Evolutionary conservation across 2,113 vertebrate species (phyloP).

Genomic region (Ranitomeya imitator): DNA sequence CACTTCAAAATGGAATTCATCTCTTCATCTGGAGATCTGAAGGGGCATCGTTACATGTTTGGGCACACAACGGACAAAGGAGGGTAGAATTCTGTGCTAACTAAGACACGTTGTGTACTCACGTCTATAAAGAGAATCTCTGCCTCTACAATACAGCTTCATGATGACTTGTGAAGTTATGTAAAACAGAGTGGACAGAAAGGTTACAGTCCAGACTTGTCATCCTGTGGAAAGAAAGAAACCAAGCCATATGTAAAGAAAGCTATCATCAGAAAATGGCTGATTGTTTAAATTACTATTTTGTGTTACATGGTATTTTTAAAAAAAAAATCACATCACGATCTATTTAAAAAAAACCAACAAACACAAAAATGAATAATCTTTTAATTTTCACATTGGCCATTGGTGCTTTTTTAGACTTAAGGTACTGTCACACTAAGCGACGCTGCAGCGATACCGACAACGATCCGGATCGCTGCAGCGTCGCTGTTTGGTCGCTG

Average conservation of each 20-base stretch:
- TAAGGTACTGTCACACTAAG: too few relatives aligned
- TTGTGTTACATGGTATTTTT: too few relatives aligned
- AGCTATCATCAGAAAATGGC: background rate
- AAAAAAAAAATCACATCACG: too few relatives aligned
- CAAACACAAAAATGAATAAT: too few relatives aligned
- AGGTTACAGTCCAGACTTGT: conserved; percentile 34
- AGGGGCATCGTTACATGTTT: conserved; percentile 44
- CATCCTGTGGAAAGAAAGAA: background rate
- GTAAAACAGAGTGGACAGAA: background rate
- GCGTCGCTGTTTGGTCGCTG: too few relatives aligned
- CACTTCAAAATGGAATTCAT: conserved; percentile 40
- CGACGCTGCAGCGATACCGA: too few relatives aligned
- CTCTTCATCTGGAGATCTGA: background rate
- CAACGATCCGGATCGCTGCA: too few relatives aligned
- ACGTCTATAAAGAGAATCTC: conserved; percentile 23
- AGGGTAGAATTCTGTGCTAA: background rate
- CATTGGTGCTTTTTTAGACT: too few relatives aligned
- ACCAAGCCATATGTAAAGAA: background rate
- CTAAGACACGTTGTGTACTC: background rate
- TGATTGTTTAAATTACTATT: too few relatives aligned
- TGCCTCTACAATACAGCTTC: conserved; percentile 4
- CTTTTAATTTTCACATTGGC: too few relatives aligned
- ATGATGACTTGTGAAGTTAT: conserved; percentile 55
- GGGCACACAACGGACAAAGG: conserved; percentile 5
- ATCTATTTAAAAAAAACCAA: too few relatives aligned